These are phyloP conservation scores for Drosophila aldrichi DNA, from an alignment of 2,888 invertebrate genomes.

Conservation along the genomic window DNA sequence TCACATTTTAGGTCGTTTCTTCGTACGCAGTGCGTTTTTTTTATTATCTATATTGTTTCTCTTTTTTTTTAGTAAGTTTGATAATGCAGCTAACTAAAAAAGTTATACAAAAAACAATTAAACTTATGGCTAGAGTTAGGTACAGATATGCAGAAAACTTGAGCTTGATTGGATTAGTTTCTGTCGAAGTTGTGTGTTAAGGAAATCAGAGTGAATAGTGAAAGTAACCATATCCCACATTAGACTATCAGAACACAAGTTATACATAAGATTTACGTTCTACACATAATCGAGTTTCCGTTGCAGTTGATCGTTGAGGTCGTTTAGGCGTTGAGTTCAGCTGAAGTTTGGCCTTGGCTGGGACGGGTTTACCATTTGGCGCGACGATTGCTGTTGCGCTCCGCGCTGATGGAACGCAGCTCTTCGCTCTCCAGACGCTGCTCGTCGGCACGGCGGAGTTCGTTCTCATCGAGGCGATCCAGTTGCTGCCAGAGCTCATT, in stretches of 20 bases:
- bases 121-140: conserved; percentile 60
- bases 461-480: conserved; percentile 61
- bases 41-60: conserved; percentile 21
- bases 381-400: conserved; percentile 35
- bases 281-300: conserved; percentile 59
- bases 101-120: conserved; percentile 58
- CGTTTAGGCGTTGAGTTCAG: conserved; percentile 54
- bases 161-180: conserved; percentile 53
- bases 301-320: conserved; percentile 48
- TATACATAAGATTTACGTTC: conserved; percentile 17
- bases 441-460: conserved; percentile 24
- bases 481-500: conserved; percentile 70
- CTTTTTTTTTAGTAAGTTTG: conserved; percentile 30
- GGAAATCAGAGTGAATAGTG: conserved; percentile 19
- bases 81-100: conserved; percentile 61
- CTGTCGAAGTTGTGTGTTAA: conserved; percentile 17
- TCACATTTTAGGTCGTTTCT: background rate
- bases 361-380: conserved; percentile 59
- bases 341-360: conserved; percentile 34
- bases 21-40: conserved; percentile 20
- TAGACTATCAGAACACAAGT: conserved; percentile 48
- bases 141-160: conserved; percentile 19
- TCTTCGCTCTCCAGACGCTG: conserved; percentile 49
- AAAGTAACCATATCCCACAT: conserved; percentile 52
- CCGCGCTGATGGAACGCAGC: conserved; percentile 38